phyloP scores from a whole-genome alignment of 2,113 vertebrate species.

The Perca fluviatilis region DNA sequence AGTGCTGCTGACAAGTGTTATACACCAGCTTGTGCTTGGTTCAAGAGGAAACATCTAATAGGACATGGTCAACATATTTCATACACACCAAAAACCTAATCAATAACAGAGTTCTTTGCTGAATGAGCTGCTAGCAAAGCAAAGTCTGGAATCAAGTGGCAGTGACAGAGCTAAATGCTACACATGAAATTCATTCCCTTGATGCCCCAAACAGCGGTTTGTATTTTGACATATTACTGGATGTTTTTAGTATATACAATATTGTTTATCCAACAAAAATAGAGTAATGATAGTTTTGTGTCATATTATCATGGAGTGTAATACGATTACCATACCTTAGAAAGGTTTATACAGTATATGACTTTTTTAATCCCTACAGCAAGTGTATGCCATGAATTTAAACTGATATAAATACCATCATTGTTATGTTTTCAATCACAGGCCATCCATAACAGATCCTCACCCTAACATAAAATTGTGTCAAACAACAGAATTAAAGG shows the following conservation, averaged over 20 bases:
- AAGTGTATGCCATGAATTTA: too few relatives aligned
- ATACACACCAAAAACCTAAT: background rate
- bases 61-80: background rate
- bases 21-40: background rate
- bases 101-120: background rate
- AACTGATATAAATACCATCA: too few relatives aligned
- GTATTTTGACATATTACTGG: background rate
- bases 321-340: background rate
- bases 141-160: background rate
- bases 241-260: background rate
- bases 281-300: background rate
- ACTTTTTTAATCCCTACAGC: too few relatives aligned
- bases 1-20: conserved; percentile 12
- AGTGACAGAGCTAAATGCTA: conserved; percentile 12
- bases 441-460: background rate
- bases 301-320: background rate
- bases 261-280: background rate
- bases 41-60: conserved; percentile 5
- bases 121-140: background rate
- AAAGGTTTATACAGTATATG: background rate
- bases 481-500: background rate
- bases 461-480: background rate
- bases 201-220: background rate
- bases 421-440: background rate
- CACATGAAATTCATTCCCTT: background rate